phyloP scores from a whole-genome alignment of 1,140 invertebrate species.

The Vanessa tameamea region DNA sequence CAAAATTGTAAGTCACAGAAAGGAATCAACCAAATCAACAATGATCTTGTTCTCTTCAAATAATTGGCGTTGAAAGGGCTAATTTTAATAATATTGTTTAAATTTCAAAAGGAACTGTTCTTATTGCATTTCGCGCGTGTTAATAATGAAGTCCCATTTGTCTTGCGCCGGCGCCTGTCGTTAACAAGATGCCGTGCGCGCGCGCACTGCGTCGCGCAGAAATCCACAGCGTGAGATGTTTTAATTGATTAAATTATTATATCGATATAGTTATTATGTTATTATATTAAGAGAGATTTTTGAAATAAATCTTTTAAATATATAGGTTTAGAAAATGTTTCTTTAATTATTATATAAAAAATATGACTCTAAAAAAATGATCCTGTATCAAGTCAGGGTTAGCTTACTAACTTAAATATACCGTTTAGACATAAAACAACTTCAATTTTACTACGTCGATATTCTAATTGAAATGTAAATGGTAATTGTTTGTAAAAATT shows the following conservation, averaged over 20 bases:
- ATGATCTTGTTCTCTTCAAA: background rate
- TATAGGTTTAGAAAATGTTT: background rate
- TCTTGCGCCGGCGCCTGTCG: conserved; percentile 64
- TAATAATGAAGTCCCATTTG: conserved; percentile 69
- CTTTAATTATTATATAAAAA: background rate
- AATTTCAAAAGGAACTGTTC: conserved; percentile 11
- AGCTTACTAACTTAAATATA: too few species aligned
- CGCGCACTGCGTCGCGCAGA: conserved; percentile 34
- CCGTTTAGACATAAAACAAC: too few species aligned
- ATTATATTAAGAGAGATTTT: background rate
- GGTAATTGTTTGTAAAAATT: background rate
- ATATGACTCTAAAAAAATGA: background rate
- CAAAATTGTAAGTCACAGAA: too few species aligned
- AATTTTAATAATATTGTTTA: conserved; percentile 15
- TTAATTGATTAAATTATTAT: conserved; percentile 28
- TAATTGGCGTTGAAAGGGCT: conserved; percentile 19
- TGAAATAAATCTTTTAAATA: too few species aligned
- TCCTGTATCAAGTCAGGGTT: too few species aligned
- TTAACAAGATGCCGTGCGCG: conserved; percentile 56
- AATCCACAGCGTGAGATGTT: conserved; percentile 36
- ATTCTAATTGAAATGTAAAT: background rate
- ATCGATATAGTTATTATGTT: background rate
- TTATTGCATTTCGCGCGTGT: conserved; percentile 49
- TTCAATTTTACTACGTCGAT: background rate
- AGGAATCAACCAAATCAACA: background rate